These are phyloP conservation scores for Cheilosia grossa DNA, from an alignment of 2,888 invertebrate species.

Conservation along the genomic window DNA sequence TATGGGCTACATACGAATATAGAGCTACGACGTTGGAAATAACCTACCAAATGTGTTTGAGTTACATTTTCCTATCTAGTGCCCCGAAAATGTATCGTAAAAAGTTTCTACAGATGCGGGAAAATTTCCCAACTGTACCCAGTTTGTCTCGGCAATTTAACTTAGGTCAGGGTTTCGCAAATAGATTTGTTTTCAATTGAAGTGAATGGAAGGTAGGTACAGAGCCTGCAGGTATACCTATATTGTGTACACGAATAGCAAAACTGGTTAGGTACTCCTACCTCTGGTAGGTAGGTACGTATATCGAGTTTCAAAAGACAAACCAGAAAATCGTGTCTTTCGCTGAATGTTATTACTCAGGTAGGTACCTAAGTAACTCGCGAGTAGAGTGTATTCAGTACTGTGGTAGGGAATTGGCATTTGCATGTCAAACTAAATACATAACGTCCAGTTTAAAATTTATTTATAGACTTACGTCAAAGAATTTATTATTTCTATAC, in stretches of 20 bases:
- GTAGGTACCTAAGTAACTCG: not conserved
- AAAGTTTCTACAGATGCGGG: not conserved
- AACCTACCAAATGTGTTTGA: too few species aligned
- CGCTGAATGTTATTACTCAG: not conserved
- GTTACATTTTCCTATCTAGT: too few species aligned
- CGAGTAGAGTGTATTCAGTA: not conserved
- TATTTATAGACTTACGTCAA: too few species aligned
- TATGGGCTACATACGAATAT: too few species aligned
- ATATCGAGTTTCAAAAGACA: not conserved
- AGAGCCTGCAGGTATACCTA: not conserved
- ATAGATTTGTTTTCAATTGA: not conserved
- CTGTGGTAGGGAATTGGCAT: too few species aligned
- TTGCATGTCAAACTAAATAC: too few species aligned
- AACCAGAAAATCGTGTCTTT: conserved; percentile 8
- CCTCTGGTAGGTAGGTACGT: not conserved
- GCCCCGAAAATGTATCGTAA: not conserved
- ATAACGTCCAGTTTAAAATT: too few species aligned
- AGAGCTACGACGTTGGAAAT: too few species aligned
- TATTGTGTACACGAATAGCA: not conserved
- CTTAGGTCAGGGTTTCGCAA: conserved; percentile 11
- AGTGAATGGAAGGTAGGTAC: not conserved
- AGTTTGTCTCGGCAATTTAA: not conserved
- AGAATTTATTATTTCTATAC: too few species aligned
- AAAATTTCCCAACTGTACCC: not conserved
- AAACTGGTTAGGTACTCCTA: not conserved